Evolutionary conservation across 2,797 vertebrate species (phyloP), one percentile per base, ranked within the genome.

Genomic region (Vespertilio murinus): DNA sequence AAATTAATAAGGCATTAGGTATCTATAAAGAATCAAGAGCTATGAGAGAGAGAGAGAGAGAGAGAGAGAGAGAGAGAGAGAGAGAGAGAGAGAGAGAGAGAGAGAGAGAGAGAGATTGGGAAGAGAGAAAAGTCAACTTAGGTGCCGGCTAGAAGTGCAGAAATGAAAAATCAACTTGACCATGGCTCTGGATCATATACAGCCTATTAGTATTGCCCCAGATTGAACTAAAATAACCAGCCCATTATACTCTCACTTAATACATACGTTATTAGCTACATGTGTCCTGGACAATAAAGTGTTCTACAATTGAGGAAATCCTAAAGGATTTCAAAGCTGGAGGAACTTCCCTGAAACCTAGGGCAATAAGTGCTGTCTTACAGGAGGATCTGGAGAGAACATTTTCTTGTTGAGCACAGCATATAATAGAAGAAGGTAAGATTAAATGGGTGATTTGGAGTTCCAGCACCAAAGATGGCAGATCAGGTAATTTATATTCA

Each of bases 391-490:
- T 81, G 49, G 25, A 71, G 35, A 90, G 14, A 40, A 38, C 13
- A 38, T 65, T 69, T 79, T 45, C n/a, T n/a, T 49, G 11, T 12
- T 11, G 1, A 85, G n/a, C 30, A 52, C 5, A 70, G 52, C 25
- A 77, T 89, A 90, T 30, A 89, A 35, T 20, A 54, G 10, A 91
- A 54, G 10, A 91, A 73, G 22, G 14, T n/a, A 78, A 88, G 54
- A 88, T 85, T 45, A 47, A 35, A 71, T 45, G 54, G 59, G n/a
- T 6, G 16, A 71, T 10, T 10, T 45, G 16, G 25, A 90, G n/a
- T 49, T 23, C 8, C 25, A 90, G 71, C 18, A 14, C 14, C 3
- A 18, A 10, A 71, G 20, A 59, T 35, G 23, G 14, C n/a, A 88
- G 30, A 54, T 1, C 3, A 6, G n/a, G 14, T 23, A 61, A 38